Conservation (phyloP, 2,888 invertebrate species). For the Agrotis puta region DNA sequence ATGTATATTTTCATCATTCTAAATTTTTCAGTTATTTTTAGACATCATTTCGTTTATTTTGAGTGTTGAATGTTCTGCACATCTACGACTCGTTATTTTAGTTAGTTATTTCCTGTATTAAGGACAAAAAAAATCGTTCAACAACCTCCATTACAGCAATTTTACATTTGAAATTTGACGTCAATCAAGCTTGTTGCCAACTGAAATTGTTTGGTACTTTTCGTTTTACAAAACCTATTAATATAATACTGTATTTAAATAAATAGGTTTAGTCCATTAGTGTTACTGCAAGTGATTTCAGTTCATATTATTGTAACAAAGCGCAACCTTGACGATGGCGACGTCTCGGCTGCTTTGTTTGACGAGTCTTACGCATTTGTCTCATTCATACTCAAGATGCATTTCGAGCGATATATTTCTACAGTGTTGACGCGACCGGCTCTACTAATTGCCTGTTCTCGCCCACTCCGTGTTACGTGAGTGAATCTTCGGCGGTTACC, state of each 20-base stretch:
- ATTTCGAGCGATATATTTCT: constrained; percentile 76
- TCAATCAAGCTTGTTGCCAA: constrained; percentile 56
- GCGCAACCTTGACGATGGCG: constrained; percentile 74
- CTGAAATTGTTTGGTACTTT: constrained; percentile 28
- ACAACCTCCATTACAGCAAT: constrained; percentile 21
- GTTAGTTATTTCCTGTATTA: constrained; percentile 34
- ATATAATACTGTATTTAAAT: constrained; percentile 14
- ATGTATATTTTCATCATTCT: constrained; percentile 24
- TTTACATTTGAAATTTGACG: constrained; percentile 43
- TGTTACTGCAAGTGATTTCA: constrained; percentile 51
- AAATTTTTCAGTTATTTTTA: constrained; percentile 17
- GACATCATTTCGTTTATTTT: constrained; percentile 22
- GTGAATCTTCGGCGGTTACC: constrained; percentile 74
- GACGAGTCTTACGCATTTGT: constrained; percentile 71
- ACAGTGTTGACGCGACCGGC: constrained; percentile 78
- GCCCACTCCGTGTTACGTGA: constrained; percentile 79
- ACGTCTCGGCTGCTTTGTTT: constrained; percentile 76
- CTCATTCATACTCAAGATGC: constrained; percentile 77
- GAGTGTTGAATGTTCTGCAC: constrained; percentile 27
- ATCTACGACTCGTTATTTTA: constrained; percentile 15
- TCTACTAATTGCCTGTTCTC: constrained; percentile 81
- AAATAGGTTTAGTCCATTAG: constrained; percentile 29
- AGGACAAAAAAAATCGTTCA: constrained; percentile 26
- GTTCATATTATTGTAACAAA: constrained; percentile 68
- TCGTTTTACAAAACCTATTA: constrained; percentile 37